Conservation (phyloP, 2,113 vertebrate species). For the Entosphenus tridentatus region DNA sequence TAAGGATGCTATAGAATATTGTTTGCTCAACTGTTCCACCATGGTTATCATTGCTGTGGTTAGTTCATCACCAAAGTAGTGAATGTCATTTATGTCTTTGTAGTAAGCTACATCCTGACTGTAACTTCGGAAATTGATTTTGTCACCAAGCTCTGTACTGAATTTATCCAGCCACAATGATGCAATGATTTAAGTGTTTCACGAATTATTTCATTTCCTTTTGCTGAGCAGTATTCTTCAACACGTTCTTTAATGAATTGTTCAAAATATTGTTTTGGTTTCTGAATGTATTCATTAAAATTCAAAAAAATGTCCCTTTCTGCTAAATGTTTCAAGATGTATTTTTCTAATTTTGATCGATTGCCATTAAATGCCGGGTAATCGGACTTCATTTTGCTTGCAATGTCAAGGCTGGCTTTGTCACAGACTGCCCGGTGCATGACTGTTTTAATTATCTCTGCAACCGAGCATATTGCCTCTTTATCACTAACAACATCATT, state of each 20-base stretch:
- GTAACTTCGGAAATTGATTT: too few species aligned
- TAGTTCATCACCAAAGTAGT: too few species aligned
- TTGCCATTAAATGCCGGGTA: constrained; percentile 19
- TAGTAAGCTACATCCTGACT: too few species aligned
- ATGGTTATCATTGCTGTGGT: too few species aligned
- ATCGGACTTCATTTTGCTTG: constrained; percentile 17
- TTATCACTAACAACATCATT: too few species aligned
- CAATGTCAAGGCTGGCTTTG: constrained; percentile 16
- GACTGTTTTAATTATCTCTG: constrained; percentile 20
- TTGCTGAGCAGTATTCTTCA: constrained; percentile 12
- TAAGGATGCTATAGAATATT: too few species aligned
- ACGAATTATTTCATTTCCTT: constrained; percentile 8
- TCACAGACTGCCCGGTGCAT: too few species aligned
- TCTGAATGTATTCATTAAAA: constrained; percentile 18
- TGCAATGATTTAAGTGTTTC: constrained; percentile 8
- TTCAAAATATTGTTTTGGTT: constrained; percentile 11
- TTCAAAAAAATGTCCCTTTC: constrained; percentile 24
- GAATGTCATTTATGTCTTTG: too few species aligned
- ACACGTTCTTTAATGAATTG: constrained; percentile 17
- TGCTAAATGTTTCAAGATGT: constrained; percentile 25
- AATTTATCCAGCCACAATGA: too few species aligned
- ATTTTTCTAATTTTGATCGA: constrained; percentile 23
- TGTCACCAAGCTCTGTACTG: too few species aligned
- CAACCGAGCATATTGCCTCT: too few species aligned
- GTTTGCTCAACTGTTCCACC: too few species aligned